Evolutionary conservation across 2,888 invertebrate genomes (phyloP), one percentile per base, ranked within the genome.

Genomic region (Cyrtodaria siliqua): DNA sequence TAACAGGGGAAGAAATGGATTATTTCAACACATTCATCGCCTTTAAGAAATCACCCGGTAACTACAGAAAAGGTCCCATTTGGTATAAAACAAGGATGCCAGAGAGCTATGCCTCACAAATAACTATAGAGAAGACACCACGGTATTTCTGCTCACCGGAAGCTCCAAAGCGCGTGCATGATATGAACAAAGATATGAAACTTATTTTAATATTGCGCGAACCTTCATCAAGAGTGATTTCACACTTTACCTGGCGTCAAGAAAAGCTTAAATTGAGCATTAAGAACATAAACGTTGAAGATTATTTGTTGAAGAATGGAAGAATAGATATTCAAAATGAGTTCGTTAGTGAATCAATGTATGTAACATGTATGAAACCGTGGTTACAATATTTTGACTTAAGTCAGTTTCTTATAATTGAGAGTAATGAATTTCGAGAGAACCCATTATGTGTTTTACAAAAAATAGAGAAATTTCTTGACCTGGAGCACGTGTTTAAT

Each of bases 101-200:
- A 9, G 96, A 96, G 89, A 59, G 53, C n/a, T 97, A 96, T 93
- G 95, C 96, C 79, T 97, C 97, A 42, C 98, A 98, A 93, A 96
- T 98, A 83, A 98, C 98, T 67, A 97, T 98, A 87, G 99, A 99
- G 93, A 99, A 99, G 93, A 98, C 97, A 87, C 99, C 99, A 8
- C 97, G 97, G 89, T 99, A 99, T 94, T 99, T 99, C 94, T 97
- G 98, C 47, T 97, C 97, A 70, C 96, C 97, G 4, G 96, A 97
- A 95, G 98, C 97, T 29, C 98, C 99, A 9, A 97, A 97, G 93
- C 94, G 99, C 80, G 97, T 99, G 60, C 95, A 96, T 85, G 96
- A 97, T 68, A 97, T 99, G 97, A 98, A 99, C 94, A 95, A 96
- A 2, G 96, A 96, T 90, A 96, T 98, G 27, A 87, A 97, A 87